These are phyloP conservation scores for Pelusios castaneus DNA, from an alignment of 2,113 vertebrate genomes.

Conservation along the genomic window DNA sequence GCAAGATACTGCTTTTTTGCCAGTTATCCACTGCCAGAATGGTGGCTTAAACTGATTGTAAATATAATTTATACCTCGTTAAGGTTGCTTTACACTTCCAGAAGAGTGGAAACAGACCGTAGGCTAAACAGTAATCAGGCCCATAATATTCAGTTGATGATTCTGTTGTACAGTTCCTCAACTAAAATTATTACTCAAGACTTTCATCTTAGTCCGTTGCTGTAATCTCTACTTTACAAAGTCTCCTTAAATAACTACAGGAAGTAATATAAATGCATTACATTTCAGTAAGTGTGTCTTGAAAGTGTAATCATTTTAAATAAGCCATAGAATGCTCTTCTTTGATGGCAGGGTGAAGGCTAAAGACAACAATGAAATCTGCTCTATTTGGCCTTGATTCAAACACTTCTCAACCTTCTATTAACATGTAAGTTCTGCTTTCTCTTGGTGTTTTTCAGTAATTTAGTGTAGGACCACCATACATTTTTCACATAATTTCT, in stretches of 20 bases:
- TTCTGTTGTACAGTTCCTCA: background rate
- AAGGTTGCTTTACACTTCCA: background rate
- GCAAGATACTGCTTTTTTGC: background rate
- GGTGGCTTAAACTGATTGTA: background rate
- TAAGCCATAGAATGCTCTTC: background rate
- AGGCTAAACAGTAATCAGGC: background rate
- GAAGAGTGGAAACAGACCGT: background rate
- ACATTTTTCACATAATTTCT: background rate
- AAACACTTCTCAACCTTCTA: background rate
- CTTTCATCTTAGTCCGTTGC: background rate
- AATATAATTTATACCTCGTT: background rate
- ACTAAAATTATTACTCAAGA: background rate
- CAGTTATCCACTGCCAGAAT: background rate
- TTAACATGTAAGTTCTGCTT: background rate
- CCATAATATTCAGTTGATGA: background rate
- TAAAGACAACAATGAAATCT: background rate
- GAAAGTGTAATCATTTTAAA: background rate
- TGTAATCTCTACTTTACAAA: background rate
- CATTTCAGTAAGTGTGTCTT: background rate
- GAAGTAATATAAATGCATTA: background rate
- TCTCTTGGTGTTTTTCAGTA: background rate
- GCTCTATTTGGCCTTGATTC: background rate
- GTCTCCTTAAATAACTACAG: background rate
- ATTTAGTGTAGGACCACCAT: background rate
- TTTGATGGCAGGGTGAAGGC: background rate